Conservation (phyloP, 2,797 vertebrate species). For the Ficedula albicollis region DNA sequence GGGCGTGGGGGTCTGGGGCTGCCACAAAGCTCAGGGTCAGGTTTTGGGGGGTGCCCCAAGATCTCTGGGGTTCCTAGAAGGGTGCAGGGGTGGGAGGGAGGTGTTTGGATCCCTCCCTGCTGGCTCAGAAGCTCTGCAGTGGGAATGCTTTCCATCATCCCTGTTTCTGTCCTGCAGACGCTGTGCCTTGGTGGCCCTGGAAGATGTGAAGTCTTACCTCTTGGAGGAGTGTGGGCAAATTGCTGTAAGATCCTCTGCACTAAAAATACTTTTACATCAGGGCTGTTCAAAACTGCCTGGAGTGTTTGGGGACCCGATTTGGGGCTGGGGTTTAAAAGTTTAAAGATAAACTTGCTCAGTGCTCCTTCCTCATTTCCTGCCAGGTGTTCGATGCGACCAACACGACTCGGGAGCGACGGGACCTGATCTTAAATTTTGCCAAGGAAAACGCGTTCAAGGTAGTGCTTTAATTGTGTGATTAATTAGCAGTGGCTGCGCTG, state of each 20-base stretch:
- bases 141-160: background rate
- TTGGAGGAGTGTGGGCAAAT: slow-evolving; percentile 91
- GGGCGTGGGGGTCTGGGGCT: accelerated
- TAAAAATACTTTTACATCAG: background rate
- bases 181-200: slow-evolving; percentile 90
- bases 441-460: slow-evolving; percentile 94
- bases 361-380: background rate
- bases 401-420: slow-evolving; percentile 93
- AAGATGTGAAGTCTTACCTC: slow-evolving; percentile 91
- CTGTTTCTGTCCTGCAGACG: slow-evolving; percentile 72
- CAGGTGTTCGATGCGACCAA: slow-evolving; percentile 98
- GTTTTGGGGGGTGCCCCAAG: accelerated
- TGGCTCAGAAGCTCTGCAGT: background rate
- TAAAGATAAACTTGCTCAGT: background rate
- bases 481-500: accelerated
- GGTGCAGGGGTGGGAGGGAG: background rate
- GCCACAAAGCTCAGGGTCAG: accelerated
- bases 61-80: background rate
- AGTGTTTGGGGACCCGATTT: background rate
- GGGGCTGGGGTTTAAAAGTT: background rate
- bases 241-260: slow-evolving; percentile 80
- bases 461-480: background rate
- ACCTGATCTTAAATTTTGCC: slow-evolving; percentile 90
- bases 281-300: background rate
- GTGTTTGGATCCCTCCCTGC: background rate